Base-by-base conservation (phyloP, 1,140 invertebrate species). In the Aphis gossypii region DNA sequence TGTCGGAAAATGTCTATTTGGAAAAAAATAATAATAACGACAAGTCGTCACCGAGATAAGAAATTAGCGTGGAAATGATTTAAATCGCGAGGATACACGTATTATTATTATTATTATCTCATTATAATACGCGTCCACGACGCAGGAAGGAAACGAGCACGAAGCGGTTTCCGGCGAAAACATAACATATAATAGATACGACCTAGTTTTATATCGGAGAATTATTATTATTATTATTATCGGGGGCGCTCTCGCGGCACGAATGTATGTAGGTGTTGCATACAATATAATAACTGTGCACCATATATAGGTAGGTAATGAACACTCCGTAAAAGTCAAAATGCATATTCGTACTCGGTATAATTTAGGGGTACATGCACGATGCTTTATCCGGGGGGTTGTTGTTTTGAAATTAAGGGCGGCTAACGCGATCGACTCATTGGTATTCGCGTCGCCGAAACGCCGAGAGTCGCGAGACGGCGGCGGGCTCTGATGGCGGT, bases 401-500 rank as follows among this genome's bases (percentile, higher is more conserved):
- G 48, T 51, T 14, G 48, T 51, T 51, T 51, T 51, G 11, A 51
- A 51, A 3, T 30, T 11, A 11, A 30, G 14, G 30, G n/a, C 4
- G 60, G 60, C 18, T 11, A 8, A 7, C 20, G 7, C 83, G 44
- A 86, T 86, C 44, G 84, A 11, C 88, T 89, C 88, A 54, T 89
- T 56, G 76, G 91, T 83, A 92, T 92, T 92, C 60, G 41, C 25
- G 68, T 83, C 90, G 90, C 44, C 35, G 38, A 92, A 92, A 48
- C 9, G 30, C 41, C 48, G 48, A 48, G 48, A 48, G 87, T 21
- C 48, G n/a, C 46, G 8, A 23, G 83, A 23, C 9, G 23, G 35
- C 41, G 41, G 14, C 3, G 38, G 51, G 68, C 38, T 30, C 38
- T 21, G 68, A 68, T 46, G 38, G 54, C 60, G 91, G 60, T 83